Evolutionary conservation across 2,888 invertebrate species (phyloP).

Genomic region (Chromoteleia sp.): DNA sequence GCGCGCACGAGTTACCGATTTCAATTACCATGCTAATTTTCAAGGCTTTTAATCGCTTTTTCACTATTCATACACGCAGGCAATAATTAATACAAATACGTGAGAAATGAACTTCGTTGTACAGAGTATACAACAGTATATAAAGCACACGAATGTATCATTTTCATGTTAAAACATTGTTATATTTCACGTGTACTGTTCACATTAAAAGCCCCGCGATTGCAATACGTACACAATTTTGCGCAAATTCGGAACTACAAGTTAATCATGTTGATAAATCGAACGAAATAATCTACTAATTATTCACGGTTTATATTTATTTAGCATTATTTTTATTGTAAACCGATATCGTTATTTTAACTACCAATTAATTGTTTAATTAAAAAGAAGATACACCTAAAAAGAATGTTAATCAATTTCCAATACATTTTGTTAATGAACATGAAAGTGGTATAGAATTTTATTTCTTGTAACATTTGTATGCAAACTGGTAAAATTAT

Average conservation of each 20-base stretch:
- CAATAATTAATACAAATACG: slow-evolving; percentile 72
- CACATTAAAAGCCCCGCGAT: slow-evolving; percentile 46
- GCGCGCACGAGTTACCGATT: not conserved
- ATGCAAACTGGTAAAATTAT: too few species aligned
- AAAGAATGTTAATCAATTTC: too few species aligned
- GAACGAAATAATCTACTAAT: slow-evolving; percentile 49
- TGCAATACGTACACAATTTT: slow-evolving; percentile 31
- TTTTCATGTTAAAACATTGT: slow-evolving; percentile 49
- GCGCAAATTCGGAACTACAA: slow-evolving; percentile 37
- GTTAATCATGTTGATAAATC: slow-evolving; percentile 53
- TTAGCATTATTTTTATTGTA: slow-evolving; percentile 13
- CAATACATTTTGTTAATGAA: too few species aligned
- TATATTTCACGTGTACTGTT: slow-evolving; percentile 32
- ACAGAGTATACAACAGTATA: slow-evolving; percentile 42
- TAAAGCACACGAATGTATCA: slow-evolving; percentile 31
- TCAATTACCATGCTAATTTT: slow-evolving; percentile 41
- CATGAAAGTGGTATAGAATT: too few species aligned
- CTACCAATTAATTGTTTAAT: too few species aligned
- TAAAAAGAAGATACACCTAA: too few species aligned
- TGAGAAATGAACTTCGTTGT: slow-evolving; percentile 70
- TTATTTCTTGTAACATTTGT: too few species aligned
- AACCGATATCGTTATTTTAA: not conserved
- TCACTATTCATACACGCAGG: slow-evolving; percentile 71
- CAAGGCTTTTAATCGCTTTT: slow-evolving; percentile 69
- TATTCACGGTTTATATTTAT: slow-evolving; percentile 24